Evolutionary conservation across 2,888 invertebrate species (phyloP), one percentile per base, ranked within the genome.

Genomic region (Calameuta idolon): DNA sequence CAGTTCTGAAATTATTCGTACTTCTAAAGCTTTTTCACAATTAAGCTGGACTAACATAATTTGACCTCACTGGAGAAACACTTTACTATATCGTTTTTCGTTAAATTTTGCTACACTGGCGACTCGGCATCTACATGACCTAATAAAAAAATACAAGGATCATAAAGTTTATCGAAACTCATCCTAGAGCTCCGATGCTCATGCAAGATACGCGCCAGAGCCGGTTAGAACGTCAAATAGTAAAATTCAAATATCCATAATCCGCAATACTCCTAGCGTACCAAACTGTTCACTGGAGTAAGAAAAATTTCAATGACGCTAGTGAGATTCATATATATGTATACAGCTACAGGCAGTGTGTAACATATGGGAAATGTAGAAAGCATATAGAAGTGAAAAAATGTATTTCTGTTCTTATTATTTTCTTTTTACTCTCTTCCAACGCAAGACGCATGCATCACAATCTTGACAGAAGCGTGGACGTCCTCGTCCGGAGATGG

Each of bases 401-500:
- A 55, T 23, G 0, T 23, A 55, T 23, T 9, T 40, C 15, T 40
- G 40, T 40, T 55, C 15, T 23, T 55, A 23, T 23, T 23, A 55
- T 55, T 55, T 4, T 55, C 23, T 55, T 55, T 55, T 15, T 23
- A 9, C 55, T 15, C 55, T 23, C 9, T 55, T 55, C 23, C 15
- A 31, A 9, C 12, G 9, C 71, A 34, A 11, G 33, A 71, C 15
- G 12, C 71, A 71, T 30, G 71, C 12, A 12, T 71, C 71, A 34
- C 71, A 31, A 31, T 12, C 12, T 71, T 71, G 71, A 71, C 71
- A 34, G 55, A 30, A 37, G 74, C 35, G 74, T 30, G 34, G 74
- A 23, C 4, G 71, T 71, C 2, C n/a, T 71, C 71, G 71, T 11
- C 71, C 34, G 69, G 40, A 74, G 34, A 68, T 75, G 80, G 34